Evolutionary conservation across 2,113 vertebrate species (phyloP).

Genomic region (Xiphophorus hellerii): DNA sequence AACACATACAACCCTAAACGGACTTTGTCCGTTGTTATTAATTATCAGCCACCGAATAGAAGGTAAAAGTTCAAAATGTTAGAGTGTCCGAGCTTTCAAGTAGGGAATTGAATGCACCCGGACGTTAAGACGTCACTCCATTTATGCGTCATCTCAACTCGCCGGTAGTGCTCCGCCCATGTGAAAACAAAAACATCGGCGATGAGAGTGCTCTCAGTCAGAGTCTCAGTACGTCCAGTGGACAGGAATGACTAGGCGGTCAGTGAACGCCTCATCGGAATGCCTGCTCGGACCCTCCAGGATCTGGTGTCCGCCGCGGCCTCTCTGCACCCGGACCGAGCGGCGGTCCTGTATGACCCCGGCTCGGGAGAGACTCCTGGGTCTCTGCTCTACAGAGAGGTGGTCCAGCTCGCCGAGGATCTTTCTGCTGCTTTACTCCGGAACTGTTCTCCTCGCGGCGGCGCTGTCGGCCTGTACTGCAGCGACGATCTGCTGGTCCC

Average conservation of each 20-base stretch:
- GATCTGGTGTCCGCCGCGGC: slow-evolving; percentile 81
- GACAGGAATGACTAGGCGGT: background rate
- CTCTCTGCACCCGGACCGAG: slow-evolving; percentile 51
- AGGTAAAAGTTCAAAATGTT: no score
- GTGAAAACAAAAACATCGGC: no score
- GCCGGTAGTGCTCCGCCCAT: no score
- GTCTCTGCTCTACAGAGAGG: slow-evolving; percentile 71
- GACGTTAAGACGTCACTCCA: no score
- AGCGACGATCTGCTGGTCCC: slow-evolving; percentile 85
- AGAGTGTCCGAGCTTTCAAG: no score
- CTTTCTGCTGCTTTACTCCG: slow-evolving; percentile 76
- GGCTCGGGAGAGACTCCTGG: slow-evolving; percentile 37
- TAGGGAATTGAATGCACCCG: no score
- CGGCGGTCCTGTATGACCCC: slow-evolving; percentile 84
- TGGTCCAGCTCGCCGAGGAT: slow-evolving; percentile 70
- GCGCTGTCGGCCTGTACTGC: slow-evolving; percentile 87
- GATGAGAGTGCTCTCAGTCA: no score
- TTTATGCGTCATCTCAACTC: no score
- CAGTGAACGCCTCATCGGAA: background rate
- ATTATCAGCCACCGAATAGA: no score
- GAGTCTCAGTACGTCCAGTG: background rate
- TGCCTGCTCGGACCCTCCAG: slow-evolving; percentile 76
- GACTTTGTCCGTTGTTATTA: no score
- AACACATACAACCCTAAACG: no score
- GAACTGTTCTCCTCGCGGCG: slow-evolving; percentile 51